Base-by-base conservation (phyloP, 2,113 vertebrate species). In the Haliaeetus leucogaster region DNA sequence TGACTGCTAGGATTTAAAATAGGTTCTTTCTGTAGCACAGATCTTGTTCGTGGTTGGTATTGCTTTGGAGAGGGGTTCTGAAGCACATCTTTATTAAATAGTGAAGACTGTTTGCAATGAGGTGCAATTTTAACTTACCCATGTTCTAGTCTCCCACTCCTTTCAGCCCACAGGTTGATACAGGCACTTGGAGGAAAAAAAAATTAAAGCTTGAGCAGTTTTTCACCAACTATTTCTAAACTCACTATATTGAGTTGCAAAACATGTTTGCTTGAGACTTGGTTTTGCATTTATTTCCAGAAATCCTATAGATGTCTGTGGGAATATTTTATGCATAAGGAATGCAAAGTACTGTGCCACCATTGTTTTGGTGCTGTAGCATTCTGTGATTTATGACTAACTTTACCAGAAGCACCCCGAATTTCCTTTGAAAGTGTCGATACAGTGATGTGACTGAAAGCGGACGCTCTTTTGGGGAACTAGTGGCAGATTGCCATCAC, bases 171-270 rank as follows among this genome's bases (percentile, higher is more conserved):
- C 86, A 95, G 91, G 94, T 91, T 95, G 78, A 73, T 94, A 55
- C 42, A 91, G 91, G 87, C 55, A 8, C 78, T 88, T 80, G 67
- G 58, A 90, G 82, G 62, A 18, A 71, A 47, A 50, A 50, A 52
- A 93, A 67, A 3, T 29, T 12, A 23, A 74, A 90, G 67, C 88
- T 78, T 63, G 30, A 82, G 71, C 91, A 66, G n/a, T 85, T 96
- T 93, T 95, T 74, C 65, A 59, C 25, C 59, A 88, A 74, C 95
- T 95, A 43, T 97, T 96, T 90, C 93, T 93, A 84, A 97, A 97
- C 42, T 88, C 56, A 27, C 80, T 96, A 52, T 94, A 95, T 94
- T 79, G 80, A 72, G 23, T 76, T 87, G 74, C 68, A 93, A 70
- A 94, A 80, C 82, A n/a, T 85, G 67, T 87, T 86, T 97, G 38